Conservation (phyloP, 2,797 vertebrate species). For the Sebastes diaconus region DNA sequence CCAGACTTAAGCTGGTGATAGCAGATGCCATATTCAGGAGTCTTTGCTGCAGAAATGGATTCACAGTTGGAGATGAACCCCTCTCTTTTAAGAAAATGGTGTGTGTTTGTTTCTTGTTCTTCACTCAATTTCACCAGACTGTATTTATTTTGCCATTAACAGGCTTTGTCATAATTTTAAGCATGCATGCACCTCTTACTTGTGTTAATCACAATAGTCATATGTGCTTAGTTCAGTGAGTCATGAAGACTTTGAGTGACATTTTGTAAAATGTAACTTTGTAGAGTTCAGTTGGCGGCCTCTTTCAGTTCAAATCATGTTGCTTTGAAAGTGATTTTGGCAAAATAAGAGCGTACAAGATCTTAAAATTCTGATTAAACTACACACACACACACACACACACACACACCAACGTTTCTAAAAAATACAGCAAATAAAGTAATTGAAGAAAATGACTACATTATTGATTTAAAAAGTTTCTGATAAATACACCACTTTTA, state of each 20-base stretch:
- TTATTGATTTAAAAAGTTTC: background rate
- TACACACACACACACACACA: background rate
- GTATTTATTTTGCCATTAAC: background rate
- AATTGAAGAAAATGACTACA: background rate
- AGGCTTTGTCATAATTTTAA: conserved; percentile 6
- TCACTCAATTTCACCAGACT: background rate
- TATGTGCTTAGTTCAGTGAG: background rate
- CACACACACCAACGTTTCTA: background rate
- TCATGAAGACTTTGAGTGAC: background rate
- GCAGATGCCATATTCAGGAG: conserved; percentile 90
- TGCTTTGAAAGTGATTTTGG: background rate
- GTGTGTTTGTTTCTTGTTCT: conserved; percentile 45
- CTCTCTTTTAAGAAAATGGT: conserved; percentile 92
- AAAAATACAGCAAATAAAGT: background rate
- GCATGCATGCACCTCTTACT: background rate
- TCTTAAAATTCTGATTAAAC: background rate
- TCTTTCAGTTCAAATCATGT: background rate
- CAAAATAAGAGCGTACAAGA: background rate
- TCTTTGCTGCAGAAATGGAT: conserved; percentile 82
- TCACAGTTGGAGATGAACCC: conserved; percentile 76
- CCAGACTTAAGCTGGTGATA: conserved; percentile 89
- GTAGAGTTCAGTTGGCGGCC: background rate
- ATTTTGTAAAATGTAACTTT: background rate
- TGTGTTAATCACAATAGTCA: background rate
- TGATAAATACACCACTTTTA: background rate